Evolutionary conservation across 2,797 vertebrate genomes (phyloP).

Genomic region (Phoebastria nigripes): DNA sequence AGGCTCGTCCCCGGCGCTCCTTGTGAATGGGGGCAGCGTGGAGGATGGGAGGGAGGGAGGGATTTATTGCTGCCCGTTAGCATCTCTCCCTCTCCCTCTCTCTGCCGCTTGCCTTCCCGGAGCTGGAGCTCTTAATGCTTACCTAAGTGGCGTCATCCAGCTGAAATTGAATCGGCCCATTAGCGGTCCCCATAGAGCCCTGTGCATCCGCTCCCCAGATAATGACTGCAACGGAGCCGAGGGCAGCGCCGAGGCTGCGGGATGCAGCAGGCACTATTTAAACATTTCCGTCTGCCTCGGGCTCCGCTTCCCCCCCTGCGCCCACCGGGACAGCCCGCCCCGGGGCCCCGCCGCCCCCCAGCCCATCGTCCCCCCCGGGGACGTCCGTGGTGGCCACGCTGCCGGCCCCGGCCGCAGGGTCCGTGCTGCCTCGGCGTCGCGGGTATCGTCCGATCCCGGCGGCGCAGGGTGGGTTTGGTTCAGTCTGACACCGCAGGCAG

Average conservation of each 20-base stretch:
- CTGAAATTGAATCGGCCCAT: conserved; percentile 84
- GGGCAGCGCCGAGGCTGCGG: neutral
- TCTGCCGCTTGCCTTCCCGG: conserved; percentile 66
- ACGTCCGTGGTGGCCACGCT: neutral
- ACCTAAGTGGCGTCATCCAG: conserved; percentile 86
- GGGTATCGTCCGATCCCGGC: neutral
- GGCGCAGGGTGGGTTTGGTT: neutral
- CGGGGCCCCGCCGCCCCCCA: neutral
- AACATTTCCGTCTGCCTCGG: conserved; percentile 17
- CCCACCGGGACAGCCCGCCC: neutral
- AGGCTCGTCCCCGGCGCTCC: conserved; percentile 46
- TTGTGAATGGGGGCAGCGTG: conserved; percentile 69
- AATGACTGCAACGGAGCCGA: conserved; percentile 68
- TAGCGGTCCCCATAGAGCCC: conserved; percentile 80
- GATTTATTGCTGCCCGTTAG: conserved; percentile 50
- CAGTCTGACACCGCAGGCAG: accelerated
- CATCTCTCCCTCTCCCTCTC: conserved; percentile 33
- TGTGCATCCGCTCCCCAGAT: conserved; percentile 80
- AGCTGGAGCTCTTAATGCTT: conserved; percentile 75
- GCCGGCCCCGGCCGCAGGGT: neutral
- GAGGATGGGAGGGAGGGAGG: conserved; percentile 50
- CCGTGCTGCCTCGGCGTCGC: too few species aligned
- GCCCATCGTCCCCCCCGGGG: neutral
- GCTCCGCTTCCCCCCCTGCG: neutral
- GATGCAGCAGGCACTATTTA: conserved; percentile 15